Evolutionary conservation across 23 tunicate species (phyloP), one percentile per base, ranked within the genome.

Genomic region (Botrylloides violaceus): DNA sequence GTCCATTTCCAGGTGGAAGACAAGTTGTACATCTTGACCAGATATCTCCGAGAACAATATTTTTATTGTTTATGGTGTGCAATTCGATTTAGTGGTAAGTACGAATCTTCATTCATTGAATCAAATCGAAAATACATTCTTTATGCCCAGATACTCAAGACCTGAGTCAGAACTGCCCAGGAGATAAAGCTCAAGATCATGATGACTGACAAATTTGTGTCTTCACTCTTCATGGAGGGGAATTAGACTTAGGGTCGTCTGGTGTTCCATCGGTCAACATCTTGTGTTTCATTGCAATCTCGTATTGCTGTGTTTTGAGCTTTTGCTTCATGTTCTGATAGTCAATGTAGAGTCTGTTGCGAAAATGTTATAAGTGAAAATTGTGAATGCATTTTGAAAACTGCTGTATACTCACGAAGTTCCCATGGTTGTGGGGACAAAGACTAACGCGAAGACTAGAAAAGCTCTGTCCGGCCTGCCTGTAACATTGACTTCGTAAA

Each of bases 61-160:
- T 83, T 78, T 75, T 90, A 90, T 63, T 90, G 97, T 58, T 55
- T 90, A 32, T 90, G 97, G 97, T 90, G 97, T 63, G 90, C 91
- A 32, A 66, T 71, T 5, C 74, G 71, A 70, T 90, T 36, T 79
- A 50, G 56, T 74, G 90, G 74, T 68, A 36, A 1, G 74, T 9
- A 31, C n/a, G 19, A 25, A 27, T 23, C 64, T 7, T 59, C 7
- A 12, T 12, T 12, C 12, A 47, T 47, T 47, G 18, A 18, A 47
- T 47, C 12, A 12, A 12, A 12, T 12, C 18, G 18, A 12, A 18
- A n/a, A n/a, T n/a, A n/a, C n/a, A n/a, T n/a, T n/a, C n/a, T n/a
- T n/a, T n/a, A n/a, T 29, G 12, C 28, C 28, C 21, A 68, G 74
- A 83, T 61, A 28, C 71, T 18, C 58, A 66, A 26, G 97, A 90